Percentiles rank a stretch among this genome's conserved stretches.
Conservation (phyloP, 2,888 invertebrate genomes). For the Chrysolina americana region DNA sequence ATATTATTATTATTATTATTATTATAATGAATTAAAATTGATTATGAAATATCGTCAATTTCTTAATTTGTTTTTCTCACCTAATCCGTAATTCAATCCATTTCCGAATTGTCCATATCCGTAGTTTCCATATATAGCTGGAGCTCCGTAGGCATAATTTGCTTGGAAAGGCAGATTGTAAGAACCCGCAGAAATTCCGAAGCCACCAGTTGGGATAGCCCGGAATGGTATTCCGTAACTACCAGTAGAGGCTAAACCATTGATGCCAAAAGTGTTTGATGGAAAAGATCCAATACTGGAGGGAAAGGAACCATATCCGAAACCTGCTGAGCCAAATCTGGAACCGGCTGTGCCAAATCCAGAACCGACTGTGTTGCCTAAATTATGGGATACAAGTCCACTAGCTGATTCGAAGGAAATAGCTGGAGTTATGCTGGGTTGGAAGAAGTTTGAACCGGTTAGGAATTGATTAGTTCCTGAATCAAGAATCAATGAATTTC, state of each 20-base stretch:
- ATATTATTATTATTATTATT: too few relatives aligned
- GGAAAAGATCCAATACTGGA: background rate
- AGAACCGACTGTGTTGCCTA: background rate
- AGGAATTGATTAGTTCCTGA: background rate
- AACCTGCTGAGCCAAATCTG: background rate
- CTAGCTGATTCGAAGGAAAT: slow-evolving; percentile 14
- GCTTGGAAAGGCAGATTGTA: background rate
- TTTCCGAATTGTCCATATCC: background rate
- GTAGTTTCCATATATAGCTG: background rate
- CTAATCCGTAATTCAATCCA: background rate
- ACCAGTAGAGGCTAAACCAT: background rate
- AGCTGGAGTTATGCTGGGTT: slow-evolving; percentile 15
- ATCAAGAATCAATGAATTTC: slow-evolving; percentile 12
- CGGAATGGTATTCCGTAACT: background rate
- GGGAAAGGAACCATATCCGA: background rate
- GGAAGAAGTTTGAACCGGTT: background rate
- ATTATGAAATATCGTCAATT: background rate
- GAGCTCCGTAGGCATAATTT: background rate
- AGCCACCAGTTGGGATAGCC: background rate
- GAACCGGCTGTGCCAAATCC: background rate
- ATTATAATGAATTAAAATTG: background rate
- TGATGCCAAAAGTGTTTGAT: background rate
- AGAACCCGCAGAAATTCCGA: background rate
- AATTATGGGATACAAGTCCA: background rate
- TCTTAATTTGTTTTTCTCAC: background rate